phyloP scores from a whole-genome alignment of 1,140 invertebrate genomes.

The Zaprionus inermis region DNA sequence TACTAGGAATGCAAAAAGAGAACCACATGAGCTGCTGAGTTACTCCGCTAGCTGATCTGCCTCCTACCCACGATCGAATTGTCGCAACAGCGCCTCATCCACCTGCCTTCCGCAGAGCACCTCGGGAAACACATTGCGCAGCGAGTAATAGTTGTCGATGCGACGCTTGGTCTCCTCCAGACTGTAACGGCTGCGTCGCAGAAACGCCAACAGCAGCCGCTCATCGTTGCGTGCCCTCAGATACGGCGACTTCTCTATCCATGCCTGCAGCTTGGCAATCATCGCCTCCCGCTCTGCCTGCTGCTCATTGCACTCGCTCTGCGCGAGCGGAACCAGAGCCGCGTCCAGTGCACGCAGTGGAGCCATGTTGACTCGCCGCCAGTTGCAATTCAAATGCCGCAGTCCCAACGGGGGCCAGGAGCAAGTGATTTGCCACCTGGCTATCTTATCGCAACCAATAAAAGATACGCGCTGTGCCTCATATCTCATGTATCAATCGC shows the following conservation, averaged over 20 bases:
- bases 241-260: conserved; percentile 88
- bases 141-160: conserved; percentile 87
- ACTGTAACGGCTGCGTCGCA: conserved; percentile 88
- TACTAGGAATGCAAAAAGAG: conserved; percentile 55
- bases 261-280: conserved; percentile 85
- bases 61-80: conserved; percentile 85
- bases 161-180: conserved; percentile 87
- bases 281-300: conserved; percentile 84
- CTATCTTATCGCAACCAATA: conserved; percentile 56
- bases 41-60: background rate
- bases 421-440: background rate
- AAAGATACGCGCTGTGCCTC: conserved; percentile 16
- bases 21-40: background rate
- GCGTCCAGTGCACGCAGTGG: conserved; percentile 69
- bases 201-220: conserved; percentile 86
- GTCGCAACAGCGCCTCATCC: conserved; percentile 76
- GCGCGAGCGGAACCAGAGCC: conserved; percentile 75
- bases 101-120: conserved; percentile 80
- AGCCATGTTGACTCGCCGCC: conserved; percentile 52
- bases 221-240: conserved; percentile 85
- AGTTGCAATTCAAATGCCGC: conserved; percentile 44
- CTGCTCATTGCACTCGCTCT: conserved; percentile 86
- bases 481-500: conserved; percentile 8
- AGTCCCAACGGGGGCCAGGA: background rate
- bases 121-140: conserved; percentile 86